phyloP scores from a whole-genome alignment of 1,140 invertebrate genomes.

The Aphelenchoides avenae region DNA sequence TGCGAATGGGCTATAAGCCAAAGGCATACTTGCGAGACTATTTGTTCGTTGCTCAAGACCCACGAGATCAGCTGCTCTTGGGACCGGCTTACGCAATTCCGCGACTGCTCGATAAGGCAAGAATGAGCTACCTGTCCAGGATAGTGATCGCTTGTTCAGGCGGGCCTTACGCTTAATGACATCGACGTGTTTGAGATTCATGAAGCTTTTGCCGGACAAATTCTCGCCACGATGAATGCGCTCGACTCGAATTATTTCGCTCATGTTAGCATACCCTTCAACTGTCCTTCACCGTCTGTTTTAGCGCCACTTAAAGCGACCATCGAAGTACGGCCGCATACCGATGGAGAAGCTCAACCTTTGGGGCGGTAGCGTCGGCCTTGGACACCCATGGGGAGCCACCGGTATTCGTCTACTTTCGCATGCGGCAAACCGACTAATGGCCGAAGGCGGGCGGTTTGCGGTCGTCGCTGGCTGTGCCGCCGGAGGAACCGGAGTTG shows the following conservation, averaged over 20 bases:
- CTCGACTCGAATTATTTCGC: conserved; percentile 92
- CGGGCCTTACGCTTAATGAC: conserved; percentile 79
- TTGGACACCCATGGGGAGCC: conserved; percentile 98
- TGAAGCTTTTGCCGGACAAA: conserved; percentile 98
- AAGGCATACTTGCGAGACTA: conserved; percentile 73
- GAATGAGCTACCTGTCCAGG: no score
- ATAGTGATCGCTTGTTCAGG: conserved; percentile 73
- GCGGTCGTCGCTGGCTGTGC: conserved; percentile 93
- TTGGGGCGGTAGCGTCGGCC: conserved; percentile 95
- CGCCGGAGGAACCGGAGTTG: conserved; percentile 82
- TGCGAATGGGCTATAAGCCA: conserved; percentile 65
- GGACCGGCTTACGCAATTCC: conserved; percentile 62
- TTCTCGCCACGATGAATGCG: conserved; percentile 92
- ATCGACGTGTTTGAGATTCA: conserved; percentile 97
- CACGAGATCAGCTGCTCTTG: conserved; percentile 88
- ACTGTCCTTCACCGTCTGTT: no score
- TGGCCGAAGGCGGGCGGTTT: conserved; percentile 72
- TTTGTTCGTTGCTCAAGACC: conserved; percentile 91
- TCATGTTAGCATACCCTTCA: conserved; percentile 45
- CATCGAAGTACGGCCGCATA: conserved; percentile 74
- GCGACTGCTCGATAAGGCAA: conserved; percentile 51
- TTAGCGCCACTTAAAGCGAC: conserved; percentile 77
- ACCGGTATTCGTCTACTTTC: conserved; percentile 78
- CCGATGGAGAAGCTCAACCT: conserved; percentile 87
- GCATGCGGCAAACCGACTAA: conserved; percentile 80